Base-by-base conservation (phyloP, 1,140 invertebrate species). In the Belonocnema kinseyi region DNA sequence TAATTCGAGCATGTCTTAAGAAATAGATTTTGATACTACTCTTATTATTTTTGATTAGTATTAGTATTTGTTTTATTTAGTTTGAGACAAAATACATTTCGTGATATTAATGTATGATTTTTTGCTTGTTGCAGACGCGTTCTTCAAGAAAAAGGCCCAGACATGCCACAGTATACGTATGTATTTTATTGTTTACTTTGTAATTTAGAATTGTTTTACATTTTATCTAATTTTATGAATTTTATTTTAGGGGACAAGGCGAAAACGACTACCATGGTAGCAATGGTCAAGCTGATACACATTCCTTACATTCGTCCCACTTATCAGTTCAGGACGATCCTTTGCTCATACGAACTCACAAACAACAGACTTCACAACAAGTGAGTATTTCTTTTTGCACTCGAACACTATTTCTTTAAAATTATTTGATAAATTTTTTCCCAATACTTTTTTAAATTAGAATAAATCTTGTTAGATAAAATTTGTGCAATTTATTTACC, bases 81-180 rank as follows among this genome's bases (percentile, higher is more conserved):
- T 16, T 73, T 26, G 2, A 56, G 14, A 70, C 16, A 4, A 52
- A 51, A 54, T 17, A 33, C 26, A 33, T 2, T 33, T 33, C 26
- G 26, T 1, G 16, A 52, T 71, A 19, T 79, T 77, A 33, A 75
- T 79, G 56, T 77, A 73, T 82, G 58, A 78, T 84, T 77, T 81
- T 81, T 81, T 72, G 72, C 50, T 88, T 87, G 84, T 92, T 94
- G 85, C 91, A 94, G 93, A 91, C 92, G 93, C 87, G 92, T 94
- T 81, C 92, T 94, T 77, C 93, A 94, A 90, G 93, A 94, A 82
- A 93, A 93, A 90, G 92, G 90, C 78, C 89, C 93, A 88, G 93
- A 94, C 86, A 94, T 94, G 93, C 93, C 93, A 85, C 93, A 94
- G 87, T 94, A 94, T 86, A 93, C 93, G 94, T 94, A 92, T 94